Evolutionary conservation across 2,888 invertebrate genomes (phyloP).

Genomic region (Pristionchus fissidentatus): DNA sequence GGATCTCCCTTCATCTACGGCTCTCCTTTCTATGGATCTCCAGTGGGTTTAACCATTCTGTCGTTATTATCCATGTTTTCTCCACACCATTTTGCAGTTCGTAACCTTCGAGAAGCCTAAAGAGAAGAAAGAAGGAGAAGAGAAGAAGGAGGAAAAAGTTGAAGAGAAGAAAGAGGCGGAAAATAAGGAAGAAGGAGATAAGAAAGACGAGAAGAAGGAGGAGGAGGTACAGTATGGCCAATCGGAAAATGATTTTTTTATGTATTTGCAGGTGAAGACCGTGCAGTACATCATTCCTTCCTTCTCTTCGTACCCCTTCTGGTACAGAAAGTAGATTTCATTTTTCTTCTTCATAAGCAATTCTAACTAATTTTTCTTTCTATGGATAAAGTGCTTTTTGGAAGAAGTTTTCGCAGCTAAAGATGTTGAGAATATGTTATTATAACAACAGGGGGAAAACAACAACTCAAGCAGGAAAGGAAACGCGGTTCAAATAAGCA

Average conservation of each 20-base stretch:
- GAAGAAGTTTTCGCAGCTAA: no score
- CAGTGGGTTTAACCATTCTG: neutral
- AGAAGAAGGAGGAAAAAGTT: conserved; percentile 28
- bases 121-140: conserved; percentile 21
- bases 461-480: no score
- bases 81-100: neutral
- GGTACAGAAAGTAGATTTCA: conserved; percentile 26
- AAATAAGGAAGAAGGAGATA: neutral
- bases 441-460: no score
- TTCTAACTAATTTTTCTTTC: neutral
- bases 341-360: neutral
- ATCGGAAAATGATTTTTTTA: neutral
- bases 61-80: neutral
- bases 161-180: conserved; percentile 21
- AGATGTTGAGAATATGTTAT: no score
- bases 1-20: conserved; percentile 20
- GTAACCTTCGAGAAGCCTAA: conserved; percentile 32
- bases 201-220: conserved; percentile 12
- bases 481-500: no score
- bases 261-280: conserved; percentile 9
- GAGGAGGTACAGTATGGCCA: conserved; percentile 14
- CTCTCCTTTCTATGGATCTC: neutral
- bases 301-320: neutral
- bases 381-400: conserved; percentile 12
- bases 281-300: conserved; percentile 37